A percentile compares a stretch with the other conserved stretches of the same genome.
Evolutionary conservation across 2,113 vertebrate species (phyloP).

Genomic region (Gymnobelideus leadbeateri): DNA sequence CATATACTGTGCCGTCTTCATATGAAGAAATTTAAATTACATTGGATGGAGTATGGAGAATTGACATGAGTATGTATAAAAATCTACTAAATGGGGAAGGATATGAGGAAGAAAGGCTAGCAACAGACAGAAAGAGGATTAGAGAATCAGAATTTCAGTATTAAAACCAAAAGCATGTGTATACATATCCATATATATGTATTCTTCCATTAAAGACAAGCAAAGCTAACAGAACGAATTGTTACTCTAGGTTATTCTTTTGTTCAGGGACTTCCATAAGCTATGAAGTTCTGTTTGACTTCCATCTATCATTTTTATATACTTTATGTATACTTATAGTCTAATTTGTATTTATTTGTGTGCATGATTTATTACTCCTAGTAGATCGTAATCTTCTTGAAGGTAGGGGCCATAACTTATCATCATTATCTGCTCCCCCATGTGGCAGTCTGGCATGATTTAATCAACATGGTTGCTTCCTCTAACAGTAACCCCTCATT

Average conservation of each 20-base stretch:
- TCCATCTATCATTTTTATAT: conserved; percentile 14
- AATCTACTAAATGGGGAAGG: conserved; percentile 48
- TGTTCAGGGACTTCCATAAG: conserved; percentile 50
- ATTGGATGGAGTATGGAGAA: conserved; percentile 48
- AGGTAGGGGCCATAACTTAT: conserved; percentile 1
- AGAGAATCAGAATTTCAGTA: conserved; percentile 37
- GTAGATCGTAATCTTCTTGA: not conserved
- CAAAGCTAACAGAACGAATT: conserved; percentile 36
- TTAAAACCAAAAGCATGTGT: conserved; percentile 21
- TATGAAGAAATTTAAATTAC: conserved; percentile 61
- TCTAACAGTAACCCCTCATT: not conserved
- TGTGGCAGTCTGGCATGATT: not conserved
- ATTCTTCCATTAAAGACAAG: conserved; percentile 66
- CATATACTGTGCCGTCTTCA: conserved; percentile 35
- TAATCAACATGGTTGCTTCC: not conserved
- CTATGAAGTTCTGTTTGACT: conserved; percentile 19
- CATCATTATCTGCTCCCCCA: not conserved
- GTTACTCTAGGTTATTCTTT: conserved; percentile 32
- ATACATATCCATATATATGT: conserved; percentile 29
- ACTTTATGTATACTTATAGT: not conserved
- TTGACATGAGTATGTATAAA: conserved; percentile 65
- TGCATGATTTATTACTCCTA: not conserved
- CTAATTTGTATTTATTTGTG: conserved; percentile 4
- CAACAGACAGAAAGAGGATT: conserved; percentile 61
- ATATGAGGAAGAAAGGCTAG: conserved; percentile 49